Conservation (phyloP, 2,888 invertebrate genomes). For the Pammene aurita region DNA sequence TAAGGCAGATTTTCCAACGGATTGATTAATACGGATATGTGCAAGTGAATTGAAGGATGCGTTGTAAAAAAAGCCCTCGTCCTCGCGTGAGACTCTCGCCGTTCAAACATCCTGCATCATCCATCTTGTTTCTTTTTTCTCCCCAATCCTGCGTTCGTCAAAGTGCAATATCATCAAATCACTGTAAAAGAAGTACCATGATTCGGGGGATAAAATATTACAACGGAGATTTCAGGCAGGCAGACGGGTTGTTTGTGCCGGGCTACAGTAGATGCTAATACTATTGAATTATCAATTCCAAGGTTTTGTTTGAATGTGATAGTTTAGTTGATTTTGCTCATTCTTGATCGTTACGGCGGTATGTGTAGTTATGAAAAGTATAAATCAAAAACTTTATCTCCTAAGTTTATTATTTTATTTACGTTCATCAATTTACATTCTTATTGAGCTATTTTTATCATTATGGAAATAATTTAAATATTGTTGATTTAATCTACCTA, state of each 20-base stretch:
- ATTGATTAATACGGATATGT: not conserved
- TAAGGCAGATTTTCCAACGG: not conserved
- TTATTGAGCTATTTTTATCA: too few relatives aligned
- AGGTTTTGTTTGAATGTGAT: not conserved
- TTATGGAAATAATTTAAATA: too few relatives aligned
- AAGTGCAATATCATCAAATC: constrained; percentile 83
- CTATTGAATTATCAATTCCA: not conserved
- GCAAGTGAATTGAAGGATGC: constrained; percentile 1
- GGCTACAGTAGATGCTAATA: constrained; percentile 31
- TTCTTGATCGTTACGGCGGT: too few relatives aligned
- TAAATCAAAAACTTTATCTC: too few relatives aligned
- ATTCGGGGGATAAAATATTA: constrained; percentile 81
- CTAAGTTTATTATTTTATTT: too few relatives aligned
- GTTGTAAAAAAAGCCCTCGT: constrained; percentile 33
- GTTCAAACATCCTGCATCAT: constrained; percentile 57
- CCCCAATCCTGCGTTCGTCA: constrained; percentile 65
- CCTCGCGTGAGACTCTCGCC: constrained; percentile 43
- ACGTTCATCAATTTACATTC: too few relatives aligned
- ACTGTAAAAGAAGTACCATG: constrained; percentile 81
- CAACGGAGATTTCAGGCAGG: constrained; percentile 68
- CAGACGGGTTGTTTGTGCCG: constrained; percentile 54
- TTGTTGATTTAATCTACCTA: constrained; percentile 5
- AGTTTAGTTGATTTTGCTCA: too few relatives aligned
- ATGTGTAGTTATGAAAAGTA: too few relatives aligned
- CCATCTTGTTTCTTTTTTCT: constrained; percentile 71